These are phyloP conservation scores for Brachirus orientalis DNA, from an alignment of 2,113 vertebrate genomes.

Conservation along the genomic window DNA sequence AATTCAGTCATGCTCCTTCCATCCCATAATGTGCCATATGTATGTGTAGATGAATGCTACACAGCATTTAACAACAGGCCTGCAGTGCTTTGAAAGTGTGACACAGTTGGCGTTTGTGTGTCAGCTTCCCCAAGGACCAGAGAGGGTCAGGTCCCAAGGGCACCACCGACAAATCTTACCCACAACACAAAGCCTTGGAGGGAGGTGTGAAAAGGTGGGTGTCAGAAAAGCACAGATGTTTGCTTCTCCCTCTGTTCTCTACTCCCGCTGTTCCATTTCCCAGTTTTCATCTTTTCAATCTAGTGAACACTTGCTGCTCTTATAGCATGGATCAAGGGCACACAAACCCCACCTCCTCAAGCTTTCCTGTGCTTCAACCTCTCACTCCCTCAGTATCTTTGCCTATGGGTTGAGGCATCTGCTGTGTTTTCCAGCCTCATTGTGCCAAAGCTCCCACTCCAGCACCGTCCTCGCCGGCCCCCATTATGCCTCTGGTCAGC, in stretches of 20 bases:
- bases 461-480: constrained; percentile 24
- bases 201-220: constrained; percentile 8
- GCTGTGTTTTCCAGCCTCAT: constrained; percentile 52
- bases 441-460: constrained; percentile 33
- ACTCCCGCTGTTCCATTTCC: constrained; percentile 43
- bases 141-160: constrained; percentile 56
- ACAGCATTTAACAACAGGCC: constrained; percentile 5
- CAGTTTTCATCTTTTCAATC: constrained; percentile 51
- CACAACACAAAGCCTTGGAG: constrained; percentile 37
- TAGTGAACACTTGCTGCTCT: constrained; percentile 29
- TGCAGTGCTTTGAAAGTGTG: constrained; percentile 6
- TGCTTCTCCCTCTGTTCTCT: constrained; percentile 36
- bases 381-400: constrained; percentile 8
- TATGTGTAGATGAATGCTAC: neutral
- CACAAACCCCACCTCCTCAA: neutral
- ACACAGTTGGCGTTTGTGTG: constrained; percentile 42
- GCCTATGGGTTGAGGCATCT: constrained; percentile 49
- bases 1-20: constrained; percentile 10
- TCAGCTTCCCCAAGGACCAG: constrained; percentile 24
- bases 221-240: constrained; percentile 60
- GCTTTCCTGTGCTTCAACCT: neutral
- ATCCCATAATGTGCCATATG: neutral
- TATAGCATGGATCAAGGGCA: constrained; percentile 25
- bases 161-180: constrained; percentile 30
- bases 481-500: constrained; percentile 61